Conservation (phyloP, 2,888 invertebrate genomes). For the Harpagoxenus sublaevis region DNA sequence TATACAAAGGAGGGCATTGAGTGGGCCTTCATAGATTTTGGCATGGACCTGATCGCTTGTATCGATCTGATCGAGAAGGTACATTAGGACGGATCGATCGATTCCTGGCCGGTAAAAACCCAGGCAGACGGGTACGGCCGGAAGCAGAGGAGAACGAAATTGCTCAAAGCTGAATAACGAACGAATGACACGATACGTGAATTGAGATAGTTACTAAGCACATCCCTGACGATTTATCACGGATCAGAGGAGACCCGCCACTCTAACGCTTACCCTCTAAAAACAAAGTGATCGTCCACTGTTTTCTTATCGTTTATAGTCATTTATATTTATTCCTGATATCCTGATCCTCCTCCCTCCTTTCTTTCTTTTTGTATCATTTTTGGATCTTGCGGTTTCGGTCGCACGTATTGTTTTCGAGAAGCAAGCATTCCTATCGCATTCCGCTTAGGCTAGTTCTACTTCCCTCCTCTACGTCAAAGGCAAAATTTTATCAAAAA, state of each 20-base stretch:
- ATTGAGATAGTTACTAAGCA: slow-evolving; percentile 23
- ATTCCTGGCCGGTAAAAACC: slow-evolving; percentile 32
- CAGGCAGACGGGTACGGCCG: slow-evolving; percentile 29
- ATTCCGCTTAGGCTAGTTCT: slow-evolving; percentile 28
- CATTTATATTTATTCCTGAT: slow-evolving; percentile 26
- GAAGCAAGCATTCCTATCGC: neutral
- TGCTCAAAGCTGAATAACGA: slow-evolving; percentile 18
- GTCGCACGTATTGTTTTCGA: neutral
- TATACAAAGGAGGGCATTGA: slow-evolving; percentile 97
- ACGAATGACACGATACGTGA: neutral
- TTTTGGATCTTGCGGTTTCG: slow-evolving; percentile 1
- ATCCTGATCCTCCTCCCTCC: slow-evolving; percentile 9
- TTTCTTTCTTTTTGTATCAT: neutral
- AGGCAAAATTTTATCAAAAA: neutral
- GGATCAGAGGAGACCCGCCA: slow-evolving; percentile 48
- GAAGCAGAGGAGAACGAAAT: slow-evolving; percentile 3
- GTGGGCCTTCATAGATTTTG: slow-evolving; percentile 99
- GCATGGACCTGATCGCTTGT: slow-evolving; percentile 98
- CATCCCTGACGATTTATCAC: slow-evolving; percentile 48
- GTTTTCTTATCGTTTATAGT: slow-evolving; percentile 31
- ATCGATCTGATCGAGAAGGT: slow-evolving; percentile 98
- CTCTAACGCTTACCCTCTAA: slow-evolving; percentile 35
- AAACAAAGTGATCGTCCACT: slow-evolving; percentile 49
- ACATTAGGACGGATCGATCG: slow-evolving; percentile 78
- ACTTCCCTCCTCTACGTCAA: neutral